phyloP scores from a whole-genome alignment of 1,140 invertebrate genomes.

The Antheraea pernyi region DNA sequence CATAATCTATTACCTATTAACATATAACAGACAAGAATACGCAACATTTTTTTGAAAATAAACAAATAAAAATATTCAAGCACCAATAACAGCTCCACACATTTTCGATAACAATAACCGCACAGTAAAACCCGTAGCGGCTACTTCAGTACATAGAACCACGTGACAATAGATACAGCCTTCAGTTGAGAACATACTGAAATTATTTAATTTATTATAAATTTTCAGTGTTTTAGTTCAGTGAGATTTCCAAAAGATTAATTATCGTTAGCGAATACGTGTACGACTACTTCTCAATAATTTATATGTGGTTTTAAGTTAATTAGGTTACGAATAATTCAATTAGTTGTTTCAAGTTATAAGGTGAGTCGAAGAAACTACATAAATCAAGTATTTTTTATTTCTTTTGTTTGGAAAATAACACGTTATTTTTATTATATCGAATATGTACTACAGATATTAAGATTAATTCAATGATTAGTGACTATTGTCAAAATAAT shows the following conservation, averaged over 20 bases:
- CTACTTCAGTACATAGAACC: slow-evolving; percentile 58
- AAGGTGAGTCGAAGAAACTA: not conserved
- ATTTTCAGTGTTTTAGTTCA: not conserved
- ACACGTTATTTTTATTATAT: too few species aligned
- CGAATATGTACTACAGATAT: too few species aligned
- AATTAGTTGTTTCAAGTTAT: not conserved
- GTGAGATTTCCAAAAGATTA: not conserved
- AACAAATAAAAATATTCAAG: not conserved
- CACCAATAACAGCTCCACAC: slow-evolving; percentile 30
- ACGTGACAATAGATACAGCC: slow-evolving; percentile 69
- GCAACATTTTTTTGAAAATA: not conserved
- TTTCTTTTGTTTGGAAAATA: too few species aligned
- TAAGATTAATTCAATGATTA: too few species aligned
- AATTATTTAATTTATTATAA: slow-evolving; percentile 16
- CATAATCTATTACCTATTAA: too few species aligned
- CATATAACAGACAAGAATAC: not conserved
- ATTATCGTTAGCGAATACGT: too few species aligned
- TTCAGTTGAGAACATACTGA: slow-evolving; percentile 18
- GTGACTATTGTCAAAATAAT: too few species aligned
- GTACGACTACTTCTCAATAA: not conserved
- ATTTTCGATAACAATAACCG: slow-evolving; percentile 29
- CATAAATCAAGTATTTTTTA: not conserved
- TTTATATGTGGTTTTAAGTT: not conserved
- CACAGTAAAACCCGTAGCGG: slow-evolving; percentile 32
- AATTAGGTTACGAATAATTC: not conserved